phyloP scores from a whole-genome alignment of 2,888 invertebrate genomes.

The Chirona hameri region DNA sequence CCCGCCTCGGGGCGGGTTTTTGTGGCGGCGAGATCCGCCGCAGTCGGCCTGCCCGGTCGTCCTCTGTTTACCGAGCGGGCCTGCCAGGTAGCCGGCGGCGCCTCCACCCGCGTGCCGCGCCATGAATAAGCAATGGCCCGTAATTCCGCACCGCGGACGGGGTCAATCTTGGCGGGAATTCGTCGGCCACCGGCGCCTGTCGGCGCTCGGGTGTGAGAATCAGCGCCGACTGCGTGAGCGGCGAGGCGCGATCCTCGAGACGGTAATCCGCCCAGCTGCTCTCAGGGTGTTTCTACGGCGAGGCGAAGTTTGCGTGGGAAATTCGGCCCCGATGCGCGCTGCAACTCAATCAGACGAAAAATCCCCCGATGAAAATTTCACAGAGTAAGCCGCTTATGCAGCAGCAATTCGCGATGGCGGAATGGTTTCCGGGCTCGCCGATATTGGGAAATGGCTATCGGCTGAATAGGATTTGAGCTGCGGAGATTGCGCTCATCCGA shows the following conservation, averaged over 20 bases:
- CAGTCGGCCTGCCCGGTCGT: neutral
- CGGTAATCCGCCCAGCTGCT: no score
- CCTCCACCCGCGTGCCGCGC: neutral
- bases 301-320: neutral
- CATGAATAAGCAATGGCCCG: conserved; percentile 10
- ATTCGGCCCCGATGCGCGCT: neutral
- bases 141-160: neutral
- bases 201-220: neutral
- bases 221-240: neutral
- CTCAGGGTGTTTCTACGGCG: no score
- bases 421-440: neutral
- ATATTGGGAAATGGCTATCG: conserved; percentile 2
- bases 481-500: neutral
- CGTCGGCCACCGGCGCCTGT: neutral
- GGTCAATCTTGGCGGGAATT: conserved; percentile 1
- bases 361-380: neutral
- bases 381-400: conserved; percentile 23
- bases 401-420: neutral
- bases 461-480: neutral
- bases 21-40: neutral
- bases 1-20: neutral
- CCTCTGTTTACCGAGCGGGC: neutral
- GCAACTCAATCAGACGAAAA: neutral
- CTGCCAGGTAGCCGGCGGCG: neutral
- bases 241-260: no score